These are phyloP conservation scores for Apotomis turbidana DNA, from an alignment of 2,888 invertebrate genomes.

Conservation along the genomic window DNA sequence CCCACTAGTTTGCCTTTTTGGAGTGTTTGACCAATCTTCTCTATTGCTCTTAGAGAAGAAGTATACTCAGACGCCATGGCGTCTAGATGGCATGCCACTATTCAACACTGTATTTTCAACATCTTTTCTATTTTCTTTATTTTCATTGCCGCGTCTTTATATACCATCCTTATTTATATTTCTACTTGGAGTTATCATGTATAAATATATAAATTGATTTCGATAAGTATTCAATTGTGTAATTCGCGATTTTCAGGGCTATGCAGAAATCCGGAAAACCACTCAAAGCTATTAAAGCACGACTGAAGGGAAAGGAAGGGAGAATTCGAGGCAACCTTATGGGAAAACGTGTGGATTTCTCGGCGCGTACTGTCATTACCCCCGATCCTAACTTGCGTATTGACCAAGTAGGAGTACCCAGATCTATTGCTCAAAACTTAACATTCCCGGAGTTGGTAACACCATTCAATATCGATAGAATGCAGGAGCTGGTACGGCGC, in stretches of 20 bases:
- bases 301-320: conserved; percentile 99
- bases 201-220: too few species aligned
- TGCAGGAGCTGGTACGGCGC: conserved; percentile 95
- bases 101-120: too few species aligned
- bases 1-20: too few species aligned
- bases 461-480: conserved; percentile 98
- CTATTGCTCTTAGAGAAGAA: too few species aligned
- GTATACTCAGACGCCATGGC: too few species aligned
- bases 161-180: too few species aligned
- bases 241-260: conserved; percentile 84
- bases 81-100: too few species aligned
- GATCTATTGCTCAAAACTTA: conserved; percentile 99
- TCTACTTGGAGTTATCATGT: too few species aligned
- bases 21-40: too few species aligned
- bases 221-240: too few species aligned
- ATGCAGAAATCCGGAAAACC: conserved; percentile 99
- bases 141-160: too few species aligned
- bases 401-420: conserved; percentile 98
- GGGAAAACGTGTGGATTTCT: conserved; percentile 99
- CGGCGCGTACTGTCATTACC: conserved; percentile 99
- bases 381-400: conserved; percentile 97
- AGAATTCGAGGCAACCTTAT: conserved; percentile 99
- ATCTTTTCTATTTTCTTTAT: too few species aligned
- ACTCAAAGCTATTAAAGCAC: conserved; percentile 97
- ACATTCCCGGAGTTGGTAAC: conserved; percentile 99